A percentile compares a stretch with the other conserved stretches of the same genome.
Conservation (phyloP, 2,113 vertebrate species). For the Arothron firmamentum region DNA sequence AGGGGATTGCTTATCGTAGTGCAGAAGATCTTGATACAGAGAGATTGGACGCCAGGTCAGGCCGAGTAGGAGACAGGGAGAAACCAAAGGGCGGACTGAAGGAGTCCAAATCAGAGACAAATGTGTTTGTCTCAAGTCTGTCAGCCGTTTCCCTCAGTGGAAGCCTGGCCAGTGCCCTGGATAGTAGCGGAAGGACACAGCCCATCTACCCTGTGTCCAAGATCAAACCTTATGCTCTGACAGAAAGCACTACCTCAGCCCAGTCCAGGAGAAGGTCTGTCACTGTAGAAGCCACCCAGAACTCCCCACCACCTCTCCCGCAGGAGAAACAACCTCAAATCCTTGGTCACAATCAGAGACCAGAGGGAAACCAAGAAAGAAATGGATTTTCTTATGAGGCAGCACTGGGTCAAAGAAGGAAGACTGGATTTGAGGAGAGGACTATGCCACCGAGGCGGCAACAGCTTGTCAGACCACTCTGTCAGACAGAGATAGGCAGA, state of each 20-base stretch:
- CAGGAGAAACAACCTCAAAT: slow-evolving; percentile 44
- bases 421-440: slow-evolving; percentile 67
- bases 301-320: slow-evolving; percentile 46
- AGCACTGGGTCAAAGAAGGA: slow-evolving; percentile 61
- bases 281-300: slow-evolving; percentile 61
- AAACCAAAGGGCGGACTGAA: slow-evolving; percentile 55
- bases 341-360: slow-evolving; percentile 47
- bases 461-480: slow-evolving; percentile 75
- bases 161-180: slow-evolving; percentile 70
- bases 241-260: slow-evolving; percentile 64
- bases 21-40: slow-evolving; percentile 67
- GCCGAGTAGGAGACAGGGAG: slow-evolving; percentile 36
- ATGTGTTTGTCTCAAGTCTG: slow-evolving; percentile 72
- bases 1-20: slow-evolving; percentile 49
- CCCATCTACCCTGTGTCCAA: slow-evolving; percentile 42
- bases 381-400: slow-evolving; percentile 52
- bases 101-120: slow-evolving; percentile 73
- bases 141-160: slow-evolving; percentile 65
- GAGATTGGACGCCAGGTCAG: slow-evolving; percentile 43
- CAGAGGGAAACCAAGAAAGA: slow-evolving; percentile 39
- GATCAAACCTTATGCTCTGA: slow-evolving; percentile 33
- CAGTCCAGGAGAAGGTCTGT: slow-evolving; percentile 48
- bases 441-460: slow-evolving; percentile 67
- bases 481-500: slow-evolving; percentile 66
- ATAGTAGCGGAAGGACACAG: slow-evolving; percentile 44